Percentiles rank a stretch among this genome's conserved stretches.
Evolutionary conservation across 2,113 vertebrate genomes (phyloP).

Genomic region (Macrotis lagotis): DNA sequence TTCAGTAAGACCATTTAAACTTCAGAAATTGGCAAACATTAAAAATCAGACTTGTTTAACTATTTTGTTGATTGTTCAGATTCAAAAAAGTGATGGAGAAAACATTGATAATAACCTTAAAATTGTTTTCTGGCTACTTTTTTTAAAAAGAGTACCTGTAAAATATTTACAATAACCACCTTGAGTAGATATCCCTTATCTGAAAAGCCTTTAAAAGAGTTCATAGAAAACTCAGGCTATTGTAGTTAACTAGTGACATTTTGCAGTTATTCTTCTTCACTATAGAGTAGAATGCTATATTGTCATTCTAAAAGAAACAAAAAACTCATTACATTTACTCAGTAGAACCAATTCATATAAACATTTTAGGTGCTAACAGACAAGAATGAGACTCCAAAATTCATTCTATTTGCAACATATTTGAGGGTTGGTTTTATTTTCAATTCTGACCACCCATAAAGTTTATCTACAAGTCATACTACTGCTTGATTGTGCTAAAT

Average conservation of each 20-base stretch:
- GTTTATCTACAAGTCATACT: neutral
- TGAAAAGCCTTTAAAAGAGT: neutral
- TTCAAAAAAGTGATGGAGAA: neutral
- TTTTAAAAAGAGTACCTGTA: neutral
- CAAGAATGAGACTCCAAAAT: neutral
- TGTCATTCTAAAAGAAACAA: constrained; percentile 1
- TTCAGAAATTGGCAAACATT: neutral
- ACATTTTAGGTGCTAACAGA: neutral
- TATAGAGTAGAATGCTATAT: neutral
- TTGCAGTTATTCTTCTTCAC: neutral
- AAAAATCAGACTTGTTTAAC: neutral
- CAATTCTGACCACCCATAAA: neutral
- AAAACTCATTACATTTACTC: neutral
- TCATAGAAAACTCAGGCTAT: neutral
- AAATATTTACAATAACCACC: neutral
- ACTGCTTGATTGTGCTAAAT: neutral
- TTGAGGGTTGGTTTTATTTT: constrained; percentile 23
- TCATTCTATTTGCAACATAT: neutral
- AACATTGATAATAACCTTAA: neutral
- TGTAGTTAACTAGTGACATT: neutral
- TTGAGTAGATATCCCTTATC: neutral
- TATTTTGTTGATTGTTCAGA: neutral
- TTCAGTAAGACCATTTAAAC: neutral
- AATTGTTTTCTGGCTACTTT: neutral
- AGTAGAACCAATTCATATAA: neutral